Evolutionary conservation across 2,888 invertebrate species (phyloP), one percentile per base, ranked within the genome.

Genomic region (Coecobrya sp.): DNA sequence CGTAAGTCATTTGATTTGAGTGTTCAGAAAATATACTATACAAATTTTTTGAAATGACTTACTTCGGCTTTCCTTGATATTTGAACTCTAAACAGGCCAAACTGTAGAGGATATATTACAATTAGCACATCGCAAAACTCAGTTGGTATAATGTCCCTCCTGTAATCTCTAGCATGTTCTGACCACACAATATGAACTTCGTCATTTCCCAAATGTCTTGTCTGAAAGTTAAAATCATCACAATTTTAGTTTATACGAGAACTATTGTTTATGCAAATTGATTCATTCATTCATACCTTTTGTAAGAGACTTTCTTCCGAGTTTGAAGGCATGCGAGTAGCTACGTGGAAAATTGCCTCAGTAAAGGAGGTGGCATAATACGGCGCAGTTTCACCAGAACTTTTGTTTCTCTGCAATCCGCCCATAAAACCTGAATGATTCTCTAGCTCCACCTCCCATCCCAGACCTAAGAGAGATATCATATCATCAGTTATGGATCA

Each of bases 41-140:
- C n/a, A n/a, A n/a, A n/a, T n/a, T n/a, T n/a, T n/a, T n/a, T n/a
- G n/a, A n/a, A n/a, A n/a, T n/a, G 86, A 89, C 19, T 52, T 95
- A 98, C 98, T 96, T 98, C 98, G 0, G 97, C 97, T 95, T 98
- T 98, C 95, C 98, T 97, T 94, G 98, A 97, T 91, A 99, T 98
- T 92, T 99, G 98, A 95, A 99, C 97, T 92, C 99, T 97, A 96
- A 98, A 98, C 92, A 99, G 96, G 86, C 98, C 97, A 81, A 93
- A 94, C 95, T 98, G 98, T 95, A 99, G 96, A 1, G 99, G 99
- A 96, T 99, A 99, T 95, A 99, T 98, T 73, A 98, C 98, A 95
- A 99, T 98, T 93, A 99, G 97, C 93, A 99, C 98, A 96, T 99
- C 99, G 96, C 99, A 99, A 97, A 99, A 99, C 96, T 99, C 99